Base-by-base conservation (phyloP, 2,797 vertebrate genomes). In the Halcyon chelicuti region DNA sequence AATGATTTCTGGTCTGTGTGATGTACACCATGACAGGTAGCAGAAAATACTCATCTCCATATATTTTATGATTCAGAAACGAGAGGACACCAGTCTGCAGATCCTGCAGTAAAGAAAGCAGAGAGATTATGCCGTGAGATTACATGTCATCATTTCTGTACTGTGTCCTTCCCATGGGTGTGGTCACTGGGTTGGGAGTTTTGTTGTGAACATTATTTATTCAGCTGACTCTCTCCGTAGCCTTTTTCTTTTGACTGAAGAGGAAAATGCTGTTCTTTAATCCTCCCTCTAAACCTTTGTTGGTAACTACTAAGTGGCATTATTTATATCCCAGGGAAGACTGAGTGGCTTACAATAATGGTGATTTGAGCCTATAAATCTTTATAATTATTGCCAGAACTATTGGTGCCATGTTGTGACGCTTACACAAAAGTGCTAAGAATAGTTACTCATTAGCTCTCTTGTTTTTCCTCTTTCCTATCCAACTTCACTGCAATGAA, bases 51-150 rank as follows among this genome's bases (percentile, higher is more conserved):
- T 89, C 31, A 63, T 31, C 51, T 63, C 57, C 31, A 10, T 18
- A 5, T 5, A 5, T 73, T 82, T 49, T 65, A 29, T 57, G 16
- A 77, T 63, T 91, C 40, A 63, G 31, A 86, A 86, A 74, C 84
- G 87, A 89, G 90, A 87, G 86, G 90, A 89, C 88, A 91, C 25
- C 52, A 39, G 37, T 46, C 40, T 65, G 72, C 86, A 85, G 54
- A 84, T 66, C 60, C 52, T 58, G 42, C 2, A 4, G 55, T 19
- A 26, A 49, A 72, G 63, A 62, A 54, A 79, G 58, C 22, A 52
- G 39, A 83, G 5, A 4, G 29, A 28, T 83, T 65, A 31, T 26
- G 14, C 7, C 68, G 47, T 9, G 35, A 75, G 35, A 46, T 66
- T 60, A 74, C 7, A 6, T n/a, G 33, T 12, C 44, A 49, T 29